Evolutionary conservation across 1,140 invertebrate species (phyloP).

Genomic region (Asbolus verrucosus): DNA sequence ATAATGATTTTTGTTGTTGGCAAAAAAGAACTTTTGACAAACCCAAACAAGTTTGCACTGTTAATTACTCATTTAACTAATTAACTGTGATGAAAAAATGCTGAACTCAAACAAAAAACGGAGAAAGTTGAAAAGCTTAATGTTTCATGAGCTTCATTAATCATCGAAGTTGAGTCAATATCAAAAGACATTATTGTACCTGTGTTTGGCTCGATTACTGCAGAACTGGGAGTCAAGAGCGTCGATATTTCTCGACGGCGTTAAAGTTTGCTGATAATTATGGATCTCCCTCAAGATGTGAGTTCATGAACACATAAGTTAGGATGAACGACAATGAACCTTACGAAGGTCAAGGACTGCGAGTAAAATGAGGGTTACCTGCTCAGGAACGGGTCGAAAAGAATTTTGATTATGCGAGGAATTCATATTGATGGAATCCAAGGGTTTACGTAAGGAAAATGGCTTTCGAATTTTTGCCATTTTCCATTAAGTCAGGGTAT

Average conservation of each 20-base stretch:
- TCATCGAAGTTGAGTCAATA: conserved; percentile 23
- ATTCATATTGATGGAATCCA: neutral
- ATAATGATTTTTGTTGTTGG: too few species aligned
- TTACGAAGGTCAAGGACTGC: neutral
- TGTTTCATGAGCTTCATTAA: conserved; percentile 16
- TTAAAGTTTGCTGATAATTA: conserved; percentile 18
- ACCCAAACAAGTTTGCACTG: too few species aligned
- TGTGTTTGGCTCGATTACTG: conserved; percentile 32
- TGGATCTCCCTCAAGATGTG: conserved; percentile 6
- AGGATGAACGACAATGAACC: neutral
- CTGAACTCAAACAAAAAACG: too few species aligned
- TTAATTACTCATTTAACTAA: too few species aligned
- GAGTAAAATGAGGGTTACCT: neutral
- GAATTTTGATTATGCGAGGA: neutral
- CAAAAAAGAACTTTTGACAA: too few species aligned
- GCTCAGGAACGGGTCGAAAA: neutral
- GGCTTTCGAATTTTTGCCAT: neutral
- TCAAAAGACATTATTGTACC: conserved; percentile 27
- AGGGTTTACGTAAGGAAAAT: neutral
- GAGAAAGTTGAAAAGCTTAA: too few species aligned
- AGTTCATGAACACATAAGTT: conserved; percentile 8
- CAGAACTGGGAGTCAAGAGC: conserved; percentile 8
- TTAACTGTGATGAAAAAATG: too few species aligned
- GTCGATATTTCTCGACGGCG: conserved; percentile 4
- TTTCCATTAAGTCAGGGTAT: too few species aligned